phyloP scores from a whole-genome alignment of 2,797 vertebrate species.

The Austrolebias charrua region DNA sequence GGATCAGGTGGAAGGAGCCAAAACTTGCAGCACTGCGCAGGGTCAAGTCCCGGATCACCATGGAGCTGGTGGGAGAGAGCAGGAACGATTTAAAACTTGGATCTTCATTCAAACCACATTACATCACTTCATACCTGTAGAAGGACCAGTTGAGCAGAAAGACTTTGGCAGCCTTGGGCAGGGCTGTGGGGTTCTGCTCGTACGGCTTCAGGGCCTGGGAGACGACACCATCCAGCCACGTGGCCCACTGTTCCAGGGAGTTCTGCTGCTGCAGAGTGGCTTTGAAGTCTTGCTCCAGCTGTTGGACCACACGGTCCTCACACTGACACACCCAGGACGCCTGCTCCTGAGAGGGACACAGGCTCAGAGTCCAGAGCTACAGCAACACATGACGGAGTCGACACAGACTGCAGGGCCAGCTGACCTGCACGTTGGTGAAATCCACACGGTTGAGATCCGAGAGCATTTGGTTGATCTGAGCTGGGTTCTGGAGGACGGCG shows the following conservation, averaged over 20 bases:
- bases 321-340: slow-evolving; percentile 93
- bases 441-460: slow-evolving; percentile 94
- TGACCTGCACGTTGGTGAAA: slow-evolving; percentile 94
- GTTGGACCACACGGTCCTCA: slow-evolving; percentile 86
- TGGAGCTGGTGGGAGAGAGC: slow-evolving; percentile 77
- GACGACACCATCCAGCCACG: slow-evolving; percentile 89
- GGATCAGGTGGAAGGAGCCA: slow-evolving; percentile 92
- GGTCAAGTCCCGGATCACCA: slow-evolving; percentile 93
- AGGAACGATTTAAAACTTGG: neutral
- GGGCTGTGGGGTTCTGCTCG: slow-evolving; percentile 78
- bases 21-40: slow-evolving; percentile 92
- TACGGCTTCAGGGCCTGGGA: slow-evolving; percentile 89
- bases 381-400: neutral
- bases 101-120: neutral
- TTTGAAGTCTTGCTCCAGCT: slow-evolving; percentile 92
- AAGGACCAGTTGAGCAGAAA: slow-evolving; percentile 96
- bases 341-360: slow-evolving; percentile 80
- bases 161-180: slow-evolving; percentile 90
- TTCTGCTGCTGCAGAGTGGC: slow-evolving; percentile 92
- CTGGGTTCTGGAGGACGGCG: slow-evolving; percentile 91
- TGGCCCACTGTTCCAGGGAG: slow-evolving; percentile 93
- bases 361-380: neutral
- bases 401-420: neutral
- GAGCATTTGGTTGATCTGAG: slow-evolving; percentile 95
- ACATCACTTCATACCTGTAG: slow-evolving; percentile 81